Evolutionary conservation across 2,888 invertebrate genomes (phyloP).

Genomic region (Drosophila engyochracea): DNA sequence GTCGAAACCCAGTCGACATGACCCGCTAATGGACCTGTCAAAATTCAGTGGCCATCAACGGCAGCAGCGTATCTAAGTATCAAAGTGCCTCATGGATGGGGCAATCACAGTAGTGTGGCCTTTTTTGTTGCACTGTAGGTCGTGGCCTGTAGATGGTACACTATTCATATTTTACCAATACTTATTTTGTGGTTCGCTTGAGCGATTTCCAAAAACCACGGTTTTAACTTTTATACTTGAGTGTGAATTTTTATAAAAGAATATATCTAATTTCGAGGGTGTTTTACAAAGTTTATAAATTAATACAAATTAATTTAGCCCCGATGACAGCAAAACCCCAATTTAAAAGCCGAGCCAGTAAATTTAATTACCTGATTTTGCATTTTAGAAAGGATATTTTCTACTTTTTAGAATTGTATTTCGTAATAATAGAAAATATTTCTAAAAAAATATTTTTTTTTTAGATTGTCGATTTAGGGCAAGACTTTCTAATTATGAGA

Average conservation of each 20-base stretch:
- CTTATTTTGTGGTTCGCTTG: slow-evolving; percentile 44
- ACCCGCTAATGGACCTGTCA: slow-evolving; percentile 26
- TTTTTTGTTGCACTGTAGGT: slow-evolving; percentile 37
- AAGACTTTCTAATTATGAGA: neutral
- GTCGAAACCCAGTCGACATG: slow-evolving; percentile 27
- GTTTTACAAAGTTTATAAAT: neutral
- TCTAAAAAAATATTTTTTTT: neutral
- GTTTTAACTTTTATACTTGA: neutral
- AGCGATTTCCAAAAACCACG: slow-evolving; percentile 3
- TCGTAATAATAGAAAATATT: neutral
- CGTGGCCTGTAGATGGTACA: slow-evolving; percentile 5
- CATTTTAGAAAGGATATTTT: neutral
- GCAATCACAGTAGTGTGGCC: slow-evolving; percentile 49
- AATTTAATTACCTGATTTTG: neutral
- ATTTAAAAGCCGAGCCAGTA: neutral
- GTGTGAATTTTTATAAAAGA: neutral
- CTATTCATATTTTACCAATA: slow-evolving; percentile 55
- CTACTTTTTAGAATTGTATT: neutral
- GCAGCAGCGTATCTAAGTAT: slow-evolving; percentile 41
- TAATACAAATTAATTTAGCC: neutral
- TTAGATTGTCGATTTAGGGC: too few relatives aligned
- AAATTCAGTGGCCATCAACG: slow-evolving; percentile 17
- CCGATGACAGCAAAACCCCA: neutral
- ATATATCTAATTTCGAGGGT: neutral
- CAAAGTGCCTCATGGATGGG: slow-evolving; percentile 60